Conservation (phyloP, 2,797 vertebrate species). For the Gymnothorax javanicus region DNA sequence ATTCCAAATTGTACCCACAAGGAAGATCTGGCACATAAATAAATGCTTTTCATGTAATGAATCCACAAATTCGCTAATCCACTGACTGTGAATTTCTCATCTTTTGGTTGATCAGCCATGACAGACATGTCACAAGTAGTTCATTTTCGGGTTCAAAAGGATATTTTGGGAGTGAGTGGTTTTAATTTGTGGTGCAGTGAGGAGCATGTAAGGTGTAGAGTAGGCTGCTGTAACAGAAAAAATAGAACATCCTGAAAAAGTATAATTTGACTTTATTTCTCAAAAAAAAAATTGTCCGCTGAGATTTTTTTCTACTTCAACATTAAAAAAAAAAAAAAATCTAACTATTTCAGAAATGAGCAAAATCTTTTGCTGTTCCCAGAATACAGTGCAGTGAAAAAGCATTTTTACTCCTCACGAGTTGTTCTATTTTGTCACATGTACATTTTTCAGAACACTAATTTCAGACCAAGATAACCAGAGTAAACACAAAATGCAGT, state of each 20-base stretch:
- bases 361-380: too few species aligned
- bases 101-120: constrained; percentile 2
- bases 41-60: not conserved
- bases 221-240: not conserved
- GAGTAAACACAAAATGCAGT: too few species aligned
- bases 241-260: too few species aligned
- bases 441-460: too few species aligned
- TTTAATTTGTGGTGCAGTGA: not conserved
- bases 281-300: not conserved
- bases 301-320: not conserved
- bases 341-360: too few species aligned
- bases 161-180: not conserved
- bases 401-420: too few species aligned
- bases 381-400: too few species aligned
- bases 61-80: constrained; percentile 2
- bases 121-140: not conserved
- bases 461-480: too few species aligned
- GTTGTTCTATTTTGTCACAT: too few species aligned
- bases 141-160: not conserved
- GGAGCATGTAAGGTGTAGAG: not conserved
- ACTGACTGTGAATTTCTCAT: constrained; percentile 6
- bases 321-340: too few species aligned
- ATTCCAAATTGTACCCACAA: constrained; percentile 4
- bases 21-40: not conserved
- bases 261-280: not conserved